These are phyloP conservation scores for Ovis canadensis DNA, from an alignment of 2,113 vertebrate genomes.

Conservation along the genomic window DNA sequence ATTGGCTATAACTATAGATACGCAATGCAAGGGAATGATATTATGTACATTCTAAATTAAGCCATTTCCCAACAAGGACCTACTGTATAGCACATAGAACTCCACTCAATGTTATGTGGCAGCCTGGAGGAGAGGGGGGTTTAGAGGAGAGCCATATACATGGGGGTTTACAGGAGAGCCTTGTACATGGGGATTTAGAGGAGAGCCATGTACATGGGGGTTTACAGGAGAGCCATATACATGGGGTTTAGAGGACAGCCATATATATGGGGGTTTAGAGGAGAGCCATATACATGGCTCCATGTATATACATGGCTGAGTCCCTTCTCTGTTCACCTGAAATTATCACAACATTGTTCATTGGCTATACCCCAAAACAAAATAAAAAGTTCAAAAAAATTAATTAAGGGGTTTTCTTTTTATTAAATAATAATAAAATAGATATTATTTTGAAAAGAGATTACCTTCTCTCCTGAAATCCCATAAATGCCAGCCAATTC, in stretches of 20 bases:
- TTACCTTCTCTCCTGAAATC: constrained; percentile 67
- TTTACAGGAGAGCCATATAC: neutral
- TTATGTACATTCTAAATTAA: neutral
- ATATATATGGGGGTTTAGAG: neutral
- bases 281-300: neutral
- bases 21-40: neutral
- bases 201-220: neutral
- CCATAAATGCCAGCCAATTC: constrained; percentile 63
- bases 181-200: neutral
- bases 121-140: neutral
- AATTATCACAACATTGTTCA: neutral
- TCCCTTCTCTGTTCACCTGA: neutral
- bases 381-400: neutral
- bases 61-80: neutral
- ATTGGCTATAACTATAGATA: neutral
- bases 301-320: neutral
- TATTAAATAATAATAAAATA: neutral
- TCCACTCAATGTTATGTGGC: neutral
- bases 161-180: neutral
- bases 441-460: neutral
- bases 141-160: neutral
- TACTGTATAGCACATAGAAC: neutral
- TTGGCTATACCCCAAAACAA: neutral
- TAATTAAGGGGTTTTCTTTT: neutral
- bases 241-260: neutral